Evolutionary conservation across 2,888 invertebrate genomes (phyloP).

Genomic region (Dusona sp.): DNA sequence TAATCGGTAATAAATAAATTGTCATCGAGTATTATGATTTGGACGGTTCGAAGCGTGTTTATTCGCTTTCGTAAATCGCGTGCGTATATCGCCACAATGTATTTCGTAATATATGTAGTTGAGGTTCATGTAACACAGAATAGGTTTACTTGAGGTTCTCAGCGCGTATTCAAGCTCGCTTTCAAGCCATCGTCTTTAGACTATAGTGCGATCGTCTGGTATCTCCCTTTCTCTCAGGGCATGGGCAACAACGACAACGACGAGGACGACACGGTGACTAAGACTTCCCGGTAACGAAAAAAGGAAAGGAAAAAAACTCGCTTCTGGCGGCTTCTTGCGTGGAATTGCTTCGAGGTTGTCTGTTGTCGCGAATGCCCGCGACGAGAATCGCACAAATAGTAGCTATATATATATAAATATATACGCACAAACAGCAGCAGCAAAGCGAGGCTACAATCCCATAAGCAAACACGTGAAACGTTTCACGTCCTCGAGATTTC

Average conservation of each 20-base stretch:
- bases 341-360: conserved; percentile 62
- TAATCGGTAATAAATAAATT: neutral
- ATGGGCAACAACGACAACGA: conserved; percentile 9
- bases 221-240: conserved; percentile 16
- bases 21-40: neutral
- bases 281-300: conserved; percentile 72
- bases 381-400: conserved; percentile 18
- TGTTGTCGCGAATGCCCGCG: conserved; percentile 39
- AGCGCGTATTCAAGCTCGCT: conserved; percentile 67
- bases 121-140: conserved; percentile 28
- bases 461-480: conserved; percentile 1
- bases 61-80: neutral
- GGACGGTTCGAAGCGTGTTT: neutral
- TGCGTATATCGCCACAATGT: neutral
- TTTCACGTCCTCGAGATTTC: conserved; percentile 24
- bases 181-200: conserved; percentile 60
- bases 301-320: conserved; percentile 2
- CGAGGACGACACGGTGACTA: conserved; percentile 74
- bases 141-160: conserved; percentile 61
- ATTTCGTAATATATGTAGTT: neutral
- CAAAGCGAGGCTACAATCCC: conserved; percentile 13
- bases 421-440: neutral
- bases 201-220: conserved; percentile 44
- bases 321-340: conserved; percentile 37
- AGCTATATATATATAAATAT: neutral